phyloP scores from a whole-genome alignment of 2,113 vertebrate genomes.

The Ornithorhynchus anatinus region DNA sequence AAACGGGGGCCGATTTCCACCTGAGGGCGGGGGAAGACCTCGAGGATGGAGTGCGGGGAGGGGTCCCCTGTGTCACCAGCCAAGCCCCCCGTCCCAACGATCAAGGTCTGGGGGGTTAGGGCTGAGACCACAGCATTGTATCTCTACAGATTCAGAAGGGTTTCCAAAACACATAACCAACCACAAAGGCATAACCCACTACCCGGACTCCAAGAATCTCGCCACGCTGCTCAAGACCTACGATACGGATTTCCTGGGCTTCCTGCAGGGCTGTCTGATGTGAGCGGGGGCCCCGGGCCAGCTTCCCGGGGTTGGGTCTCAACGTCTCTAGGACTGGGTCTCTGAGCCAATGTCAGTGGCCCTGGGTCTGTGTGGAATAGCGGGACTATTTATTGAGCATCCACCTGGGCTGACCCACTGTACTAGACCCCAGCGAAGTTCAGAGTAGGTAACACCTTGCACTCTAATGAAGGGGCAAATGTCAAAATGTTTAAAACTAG shows the following conservation, averaged over 20 bases:
- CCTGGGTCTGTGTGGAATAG: neutral
- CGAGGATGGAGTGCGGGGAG: too few relatives aligned
- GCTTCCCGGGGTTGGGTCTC: neutral
- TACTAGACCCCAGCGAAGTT: neutral
- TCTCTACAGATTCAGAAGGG: constrained; percentile 87
- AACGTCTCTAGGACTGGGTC: neutral
- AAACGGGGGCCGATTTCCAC: neutral
- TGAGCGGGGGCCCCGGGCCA: constrained; percentile 60
- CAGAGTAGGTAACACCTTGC: neutral
- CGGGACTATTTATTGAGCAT: fast-evolving
- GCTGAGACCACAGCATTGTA: constrained; percentile 32
- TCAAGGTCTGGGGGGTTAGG: too few relatives aligned
- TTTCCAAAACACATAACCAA: constrained; percentile 85
- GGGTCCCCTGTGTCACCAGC: too few relatives aligned
- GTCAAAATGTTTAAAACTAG: too few relatives aligned
- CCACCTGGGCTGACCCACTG: neutral
- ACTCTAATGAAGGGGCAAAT: neutral
- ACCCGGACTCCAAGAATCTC: constrained; percentile 86
- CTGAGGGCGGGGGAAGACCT: neutral
- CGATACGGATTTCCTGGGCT: constrained; percentile 85
- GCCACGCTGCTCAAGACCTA: constrained; percentile 81
- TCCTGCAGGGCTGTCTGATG: constrained; percentile 86
- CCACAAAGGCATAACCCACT: constrained; percentile 86
- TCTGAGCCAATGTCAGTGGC: neutral
- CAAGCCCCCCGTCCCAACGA: too few relatives aligned